Evolutionary conservation across 2,797 vertebrate species (phyloP).

Genomic region (Lutra lutra): DNA sequence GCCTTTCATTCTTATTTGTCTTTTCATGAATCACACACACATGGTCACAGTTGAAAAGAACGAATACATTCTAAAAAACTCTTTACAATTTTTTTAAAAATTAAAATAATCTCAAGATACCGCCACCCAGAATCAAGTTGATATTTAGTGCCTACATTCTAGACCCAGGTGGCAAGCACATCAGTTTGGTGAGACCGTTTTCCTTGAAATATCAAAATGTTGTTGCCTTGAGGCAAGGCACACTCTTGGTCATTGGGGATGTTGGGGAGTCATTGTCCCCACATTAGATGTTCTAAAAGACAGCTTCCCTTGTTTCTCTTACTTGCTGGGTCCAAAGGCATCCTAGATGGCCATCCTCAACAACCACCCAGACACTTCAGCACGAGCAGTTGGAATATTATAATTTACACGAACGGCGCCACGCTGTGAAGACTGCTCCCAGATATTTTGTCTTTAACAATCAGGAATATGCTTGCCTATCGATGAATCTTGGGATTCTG

Average conservation of each 20-base stretch:
- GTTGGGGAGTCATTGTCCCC: not conserved
- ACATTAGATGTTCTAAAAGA: not conserved
- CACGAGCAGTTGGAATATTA: not conserved
- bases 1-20: not conserved
- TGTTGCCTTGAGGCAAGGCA: not conserved
- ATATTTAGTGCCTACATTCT: not conserved
- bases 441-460: not conserved
- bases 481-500: accelerated
- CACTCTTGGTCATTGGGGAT: not conserved
- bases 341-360: no score
- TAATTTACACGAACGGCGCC: not conserved
- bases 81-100: not conserved
- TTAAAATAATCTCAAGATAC: not conserved
- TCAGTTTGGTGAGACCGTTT: not conserved
- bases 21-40: not conserved
- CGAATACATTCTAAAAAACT: not conserved
- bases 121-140: not conserved
- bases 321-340: not conserved
- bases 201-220: not conserved
- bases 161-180: not conserved
- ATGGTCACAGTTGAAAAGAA: not conserved
- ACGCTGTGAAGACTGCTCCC: accelerated
- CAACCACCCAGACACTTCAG: not conserved
- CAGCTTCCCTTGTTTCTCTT: not conserved
- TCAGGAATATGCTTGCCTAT: accelerated